phyloP scores from a whole-genome alignment of 2,888 invertebrate species.

The Diabrotica balteata region DNA sequence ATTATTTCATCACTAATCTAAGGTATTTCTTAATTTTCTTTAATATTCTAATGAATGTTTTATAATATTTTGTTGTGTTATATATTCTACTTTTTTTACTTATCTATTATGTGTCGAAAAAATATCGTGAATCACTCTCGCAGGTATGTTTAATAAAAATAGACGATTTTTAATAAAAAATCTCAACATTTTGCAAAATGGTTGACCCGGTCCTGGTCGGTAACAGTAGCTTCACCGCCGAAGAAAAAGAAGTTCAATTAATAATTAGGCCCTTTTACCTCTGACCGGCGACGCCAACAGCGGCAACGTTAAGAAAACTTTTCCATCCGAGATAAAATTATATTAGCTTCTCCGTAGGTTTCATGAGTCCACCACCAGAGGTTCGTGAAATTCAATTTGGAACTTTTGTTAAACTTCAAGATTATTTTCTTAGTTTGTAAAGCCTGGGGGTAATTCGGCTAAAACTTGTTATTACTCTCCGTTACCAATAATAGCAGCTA shows the following conservation, averaged over 20 bases:
- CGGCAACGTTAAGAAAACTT: constrained; percentile 31
- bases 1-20: no score
- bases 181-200: neutral
- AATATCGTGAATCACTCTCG: no score
- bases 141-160: no score
- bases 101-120: no score
- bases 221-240: constrained; percentile 5
- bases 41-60: no score
- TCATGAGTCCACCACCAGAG: constrained; percentile 27
- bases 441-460: constrained; percentile 17
- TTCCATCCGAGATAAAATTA: constrained; percentile 37
- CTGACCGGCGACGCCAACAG: constrained; percentile 6
- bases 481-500: constrained; percentile 13
- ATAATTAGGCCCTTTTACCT: constrained; percentile 37
- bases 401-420: constrained; percentile 33
- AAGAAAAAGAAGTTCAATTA: constrained; percentile 33
- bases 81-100: no score
- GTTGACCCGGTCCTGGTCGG: constrained; percentile 4
- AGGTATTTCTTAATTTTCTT: no score
- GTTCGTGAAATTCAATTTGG: constrained; percentile 31
- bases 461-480: constrained; percentile 24
- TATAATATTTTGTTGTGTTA: no score
- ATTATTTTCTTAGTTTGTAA: constrained; percentile 22
- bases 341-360: constrained; percentile 37
- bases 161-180: no score